Evolutionary conservation across 2,113 vertebrate species (phyloP).

Genomic region (Nibea coibor): DNA sequence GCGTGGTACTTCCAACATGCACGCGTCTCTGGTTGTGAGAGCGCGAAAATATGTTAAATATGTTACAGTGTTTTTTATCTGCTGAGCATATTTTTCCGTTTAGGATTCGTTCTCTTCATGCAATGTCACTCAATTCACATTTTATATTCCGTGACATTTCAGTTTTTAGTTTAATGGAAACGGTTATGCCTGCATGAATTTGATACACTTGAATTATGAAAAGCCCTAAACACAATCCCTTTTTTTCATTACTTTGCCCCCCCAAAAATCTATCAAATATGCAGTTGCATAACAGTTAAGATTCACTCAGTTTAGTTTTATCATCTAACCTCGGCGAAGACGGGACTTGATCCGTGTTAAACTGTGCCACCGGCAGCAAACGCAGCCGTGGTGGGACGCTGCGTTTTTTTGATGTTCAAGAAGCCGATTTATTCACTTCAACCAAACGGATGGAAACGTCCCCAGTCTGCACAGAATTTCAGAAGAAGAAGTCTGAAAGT

Average conservation of each 20-base stretch:
- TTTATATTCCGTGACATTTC: not conserved
- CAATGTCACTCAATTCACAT: not conserved
- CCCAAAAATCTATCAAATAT: not conserved
- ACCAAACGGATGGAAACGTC: constrained; percentile 38
- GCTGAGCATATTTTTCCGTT: not conserved
- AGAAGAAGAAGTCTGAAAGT: constrained; percentile 39
- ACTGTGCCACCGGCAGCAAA: constrained; percentile 10
- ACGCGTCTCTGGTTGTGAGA: not conserved
- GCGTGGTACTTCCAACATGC: not conserved
- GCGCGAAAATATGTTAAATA: not conserved
- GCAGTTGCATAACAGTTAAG: not conserved
- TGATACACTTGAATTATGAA: not conserved
- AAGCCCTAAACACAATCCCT: not conserved
- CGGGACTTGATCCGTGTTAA: constrained; percentile 41
- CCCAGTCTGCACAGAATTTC: constrained; percentile 35
- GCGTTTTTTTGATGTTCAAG: constrained; percentile 40
- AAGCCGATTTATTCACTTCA: constrained; percentile 33
- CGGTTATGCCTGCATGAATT: not conserved
- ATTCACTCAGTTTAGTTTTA: constrained; percentile 16
- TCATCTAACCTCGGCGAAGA: not conserved
- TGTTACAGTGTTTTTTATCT: not conserved
- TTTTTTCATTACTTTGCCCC: not conserved
- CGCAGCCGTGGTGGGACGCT: constrained; percentile 8
- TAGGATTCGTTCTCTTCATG: not conserved
- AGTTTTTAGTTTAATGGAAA: not conserved